Evolutionary conservation across 2,888 invertebrate species (phyloP).

Genomic region (Nephrotoma guestfalica): DNA sequence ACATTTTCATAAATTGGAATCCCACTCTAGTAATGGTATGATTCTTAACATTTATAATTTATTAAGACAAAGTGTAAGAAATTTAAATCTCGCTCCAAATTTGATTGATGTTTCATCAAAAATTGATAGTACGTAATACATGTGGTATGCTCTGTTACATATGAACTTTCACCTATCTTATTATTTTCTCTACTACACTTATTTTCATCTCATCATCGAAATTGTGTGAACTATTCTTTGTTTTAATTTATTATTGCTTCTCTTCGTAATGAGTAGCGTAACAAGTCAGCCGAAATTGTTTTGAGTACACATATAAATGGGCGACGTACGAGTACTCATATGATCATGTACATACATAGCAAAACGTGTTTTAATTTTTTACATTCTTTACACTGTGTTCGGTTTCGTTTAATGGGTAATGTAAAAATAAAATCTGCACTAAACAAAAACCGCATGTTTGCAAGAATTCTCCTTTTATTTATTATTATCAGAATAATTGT

Average conservation of each 20-base stretch:
- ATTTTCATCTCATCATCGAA: neutral
- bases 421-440: neutral
- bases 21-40: too few species aligned
- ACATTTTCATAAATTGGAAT: too few species aligned
- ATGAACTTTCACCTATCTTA: neutral
- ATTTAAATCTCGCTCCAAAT: too few species aligned
- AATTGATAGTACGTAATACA: too few species aligned
- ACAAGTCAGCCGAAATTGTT: neutral
- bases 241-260: neutral
- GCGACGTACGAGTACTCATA: neutral
- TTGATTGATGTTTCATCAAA: too few species aligned
- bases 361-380: neutral
- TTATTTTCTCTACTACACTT: neutral
- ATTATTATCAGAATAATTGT: neutral
- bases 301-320: neutral
- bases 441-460: neutral
- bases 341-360: neutral
- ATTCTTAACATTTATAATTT: too few species aligned
- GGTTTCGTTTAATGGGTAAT: neutral
- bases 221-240: neutral
- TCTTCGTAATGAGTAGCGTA: neutral
- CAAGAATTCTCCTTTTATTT: neutral
- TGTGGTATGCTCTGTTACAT: neutral
- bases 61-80: too few species aligned
- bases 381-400: neutral